Conservation (phyloP, 1,140 invertebrate genomes). For the Augochlora pura region DNA sequence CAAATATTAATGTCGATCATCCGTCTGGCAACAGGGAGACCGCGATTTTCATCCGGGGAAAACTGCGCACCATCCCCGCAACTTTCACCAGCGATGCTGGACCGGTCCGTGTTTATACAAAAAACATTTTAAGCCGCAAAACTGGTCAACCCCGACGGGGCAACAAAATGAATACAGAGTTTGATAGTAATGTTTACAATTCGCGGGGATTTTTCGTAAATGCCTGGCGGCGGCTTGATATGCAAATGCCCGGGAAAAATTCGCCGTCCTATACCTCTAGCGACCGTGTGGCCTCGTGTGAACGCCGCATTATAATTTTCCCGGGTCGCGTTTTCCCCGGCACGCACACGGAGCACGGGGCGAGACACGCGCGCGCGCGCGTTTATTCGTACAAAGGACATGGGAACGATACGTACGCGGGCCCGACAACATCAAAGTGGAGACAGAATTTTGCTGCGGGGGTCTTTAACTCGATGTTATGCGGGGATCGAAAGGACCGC, state of each 20-base stretch:
- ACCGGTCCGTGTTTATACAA: too few relatives aligned
- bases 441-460: conserved; percentile 59
- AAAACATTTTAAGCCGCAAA: too few relatives aligned
- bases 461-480: conserved; percentile 62
- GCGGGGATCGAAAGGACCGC: conserved; percentile 44
- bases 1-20: too few relatives aligned
- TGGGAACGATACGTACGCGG: conserved; percentile 22
- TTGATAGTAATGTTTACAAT: conserved; percentile 26
- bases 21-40: too few relatives aligned
- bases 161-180: not conserved
- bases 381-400: conserved; percentile 55
- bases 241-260: conserved; percentile 19
- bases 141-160: too few relatives aligned
- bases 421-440: conserved; percentile 57
- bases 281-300: conserved; percentile 10
- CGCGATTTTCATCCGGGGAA: too few relatives aligned
- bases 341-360: not conserved
- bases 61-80: too few relatives aligned
- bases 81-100: too few relatives aligned
- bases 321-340: conserved; percentile 1
- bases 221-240: not conserved
- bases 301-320: conserved; percentile 47
- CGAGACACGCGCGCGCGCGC: conserved; percentile 29
- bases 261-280: not conserved
- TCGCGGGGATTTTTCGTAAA: conserved; percentile 11